Percentiles rank a stretch among this genome's conserved stretches.
These are phyloP conservation scores for Ciconia nigra DNA, from an alignment of 2,797 vertebrate genomes.

Conservation along the genomic window DNA sequence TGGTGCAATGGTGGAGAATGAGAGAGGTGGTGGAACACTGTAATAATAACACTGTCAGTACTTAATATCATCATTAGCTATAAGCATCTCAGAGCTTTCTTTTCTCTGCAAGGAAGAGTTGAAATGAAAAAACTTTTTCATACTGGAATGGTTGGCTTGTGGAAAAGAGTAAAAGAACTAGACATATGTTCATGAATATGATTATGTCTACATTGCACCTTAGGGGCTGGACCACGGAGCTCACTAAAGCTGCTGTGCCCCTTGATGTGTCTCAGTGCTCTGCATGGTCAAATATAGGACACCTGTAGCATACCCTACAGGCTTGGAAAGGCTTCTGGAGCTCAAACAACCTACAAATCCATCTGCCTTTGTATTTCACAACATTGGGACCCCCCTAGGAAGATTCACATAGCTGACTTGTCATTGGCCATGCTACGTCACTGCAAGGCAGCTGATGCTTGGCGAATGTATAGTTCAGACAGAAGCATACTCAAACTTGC, in stretches of 20 bases:
- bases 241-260: not conserved
- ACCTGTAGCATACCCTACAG: not conserved
- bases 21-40: not conserved
- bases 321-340: not conserved
- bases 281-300: not conserved
- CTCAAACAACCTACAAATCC: not conserved
- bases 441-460: not conserved
- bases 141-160: not conserved
- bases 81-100: not conserved
- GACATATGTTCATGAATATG: not conserved
- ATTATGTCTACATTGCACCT: not conserved
- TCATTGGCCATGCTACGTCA: not conserved
- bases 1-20: not conserved
- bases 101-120: not conserved
- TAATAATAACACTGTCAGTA: not conserved
- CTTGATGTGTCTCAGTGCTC: not conserved
- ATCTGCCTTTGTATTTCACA: not conserved
- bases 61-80: not conserved
- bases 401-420: not conserved
- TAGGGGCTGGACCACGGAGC: not conserved
- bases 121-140: not conserved
- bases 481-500: not conserved
- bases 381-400: not conserved
- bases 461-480: not conserved
- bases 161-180: not conserved